Percentiles rank a stretch among this genome's conserved stretches.
Conservation (phyloP, 2,113 vertebrate genomes). For the Neomonachus schauinslandi region DNA sequence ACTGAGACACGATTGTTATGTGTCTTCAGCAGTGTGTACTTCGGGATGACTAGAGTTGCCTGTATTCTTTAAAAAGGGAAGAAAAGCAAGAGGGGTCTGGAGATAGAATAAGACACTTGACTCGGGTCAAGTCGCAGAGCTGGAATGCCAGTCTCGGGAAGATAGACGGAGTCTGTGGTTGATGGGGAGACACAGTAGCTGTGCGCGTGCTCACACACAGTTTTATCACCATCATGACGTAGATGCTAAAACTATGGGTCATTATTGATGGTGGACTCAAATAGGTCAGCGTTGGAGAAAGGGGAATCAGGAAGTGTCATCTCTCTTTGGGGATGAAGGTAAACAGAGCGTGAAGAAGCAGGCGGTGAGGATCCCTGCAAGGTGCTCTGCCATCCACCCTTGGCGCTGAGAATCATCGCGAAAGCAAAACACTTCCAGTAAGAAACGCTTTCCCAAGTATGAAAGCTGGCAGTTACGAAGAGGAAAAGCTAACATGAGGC, state of each 20-base stretch:
- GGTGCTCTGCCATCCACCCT: neutral
- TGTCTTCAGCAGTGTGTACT: neutral
- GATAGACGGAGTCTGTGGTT: neutral
- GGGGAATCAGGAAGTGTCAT: neutral
- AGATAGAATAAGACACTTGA: no score
- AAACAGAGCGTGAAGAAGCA: neutral
- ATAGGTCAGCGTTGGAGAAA: neutral
- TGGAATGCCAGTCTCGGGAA: neutral
- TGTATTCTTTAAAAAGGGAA: neutral
- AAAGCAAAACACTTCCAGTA: neutral
- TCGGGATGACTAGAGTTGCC: neutral
- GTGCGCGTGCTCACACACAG: rapidly evolving
- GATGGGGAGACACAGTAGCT: neutral
- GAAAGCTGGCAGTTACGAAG: neutral
- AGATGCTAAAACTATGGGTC: neutral
- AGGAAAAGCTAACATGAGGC: neutral
- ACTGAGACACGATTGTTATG: neutral
- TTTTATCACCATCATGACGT: no score
- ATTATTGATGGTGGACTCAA: neutral
- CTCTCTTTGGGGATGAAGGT: neutral
- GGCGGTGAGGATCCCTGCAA: rapidly evolving
- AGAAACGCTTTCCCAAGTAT: neutral
- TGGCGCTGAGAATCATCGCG: neutral
- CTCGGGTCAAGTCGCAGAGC: neutral
- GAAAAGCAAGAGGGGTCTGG: neutral